Conservation (phyloP, 2,888 invertebrate species). For the Chaitophorus viminalis region DNA sequence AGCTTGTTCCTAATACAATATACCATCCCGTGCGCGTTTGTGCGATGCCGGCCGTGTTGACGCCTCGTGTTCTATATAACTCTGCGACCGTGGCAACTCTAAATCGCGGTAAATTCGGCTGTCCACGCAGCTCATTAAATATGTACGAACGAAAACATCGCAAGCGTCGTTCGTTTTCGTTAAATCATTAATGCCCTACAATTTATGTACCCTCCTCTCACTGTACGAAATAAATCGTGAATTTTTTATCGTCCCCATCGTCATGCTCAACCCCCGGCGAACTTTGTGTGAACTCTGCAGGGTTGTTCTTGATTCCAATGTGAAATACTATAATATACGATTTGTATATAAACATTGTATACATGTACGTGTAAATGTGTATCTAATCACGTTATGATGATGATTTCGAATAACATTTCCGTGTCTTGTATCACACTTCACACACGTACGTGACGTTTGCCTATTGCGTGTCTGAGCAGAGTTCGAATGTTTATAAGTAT, state of each 20-base stretch:
- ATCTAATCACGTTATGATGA: background rate
- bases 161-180: constrained; percentile 31
- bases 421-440: background rate
- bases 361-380: too few species aligned
- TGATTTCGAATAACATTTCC: background rate
- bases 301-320: background rate
- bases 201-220: constrained; percentile 35
- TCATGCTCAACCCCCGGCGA: background rate
- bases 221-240: constrained; percentile 26
- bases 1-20: background rate
- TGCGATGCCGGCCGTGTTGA: background rate
- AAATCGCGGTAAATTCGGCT: background rate
- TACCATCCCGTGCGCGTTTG: background rate
- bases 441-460: too few species aligned
- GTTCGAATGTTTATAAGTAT: too few species aligned
- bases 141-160: constrained; percentile 21
- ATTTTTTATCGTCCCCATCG: constrained; percentile 47
- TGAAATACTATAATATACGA: too few species aligned
- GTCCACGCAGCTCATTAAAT: constrained; percentile 21
- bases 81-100: background rate
- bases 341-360: too few species aligned
- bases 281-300: background rate
- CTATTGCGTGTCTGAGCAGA: too few species aligned
- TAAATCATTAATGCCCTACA: constrained; percentile 44
- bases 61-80: background rate